A percentile compares a stretch with the other conserved stretches of the same genome.
These are phyloP conservation scores for Brachyistius frenatus DNA, from an alignment of 2,113 vertebrate species.

Conservation along the genomic window DNA sequence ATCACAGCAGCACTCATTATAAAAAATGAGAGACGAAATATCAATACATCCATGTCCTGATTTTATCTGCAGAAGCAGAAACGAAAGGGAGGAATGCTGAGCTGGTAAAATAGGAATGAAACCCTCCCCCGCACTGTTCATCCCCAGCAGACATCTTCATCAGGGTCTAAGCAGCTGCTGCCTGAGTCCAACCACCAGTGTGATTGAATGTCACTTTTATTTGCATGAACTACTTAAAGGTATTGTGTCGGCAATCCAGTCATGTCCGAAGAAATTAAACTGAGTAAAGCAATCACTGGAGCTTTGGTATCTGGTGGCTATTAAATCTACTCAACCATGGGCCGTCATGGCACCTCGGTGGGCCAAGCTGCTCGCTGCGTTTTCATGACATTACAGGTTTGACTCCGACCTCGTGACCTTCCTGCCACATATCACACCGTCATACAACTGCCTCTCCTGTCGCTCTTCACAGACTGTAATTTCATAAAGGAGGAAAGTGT, in stretches of 20 bases:
- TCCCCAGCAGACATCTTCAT: slow-evolving; percentile 54
- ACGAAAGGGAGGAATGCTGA: slow-evolving; percentile 24
- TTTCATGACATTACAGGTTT: slow-evolving; percentile 31
- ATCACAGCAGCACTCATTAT: slow-evolving; percentile 25
- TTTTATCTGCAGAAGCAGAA: slow-evolving; percentile 21
- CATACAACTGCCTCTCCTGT: slow-evolving; percentile 8
- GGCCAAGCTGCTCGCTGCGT: not conserved
- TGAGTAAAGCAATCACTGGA: slow-evolving; percentile 37
- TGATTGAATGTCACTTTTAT: slow-evolving; percentile 54
- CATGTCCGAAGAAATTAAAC: slow-evolving; percentile 58
- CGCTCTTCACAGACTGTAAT: slow-evolving; percentile 15
- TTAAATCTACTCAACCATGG: slow-evolving; percentile 48
- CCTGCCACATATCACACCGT: slow-evolving; percentile 28
- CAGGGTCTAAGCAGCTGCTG: slow-evolving; percentile 43
- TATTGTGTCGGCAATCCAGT: slow-evolving; percentile 40
- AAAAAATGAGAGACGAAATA: slow-evolving; percentile 22
- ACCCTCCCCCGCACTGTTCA: slow-evolving; percentile 15
- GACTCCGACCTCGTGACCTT: slow-evolving; percentile 24
- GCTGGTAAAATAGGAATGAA: slow-evolving; percentile 1
- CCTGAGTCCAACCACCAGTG: slow-evolving; percentile 12
- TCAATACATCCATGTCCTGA: slow-evolving; percentile 24
- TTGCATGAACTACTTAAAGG: slow-evolving; percentile 50
- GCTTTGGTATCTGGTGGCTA: slow-evolving; percentile 22
- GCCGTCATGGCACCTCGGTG: not conserved
- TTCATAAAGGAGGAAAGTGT: slow-evolving; percentile 29